Base-by-base conservation (phyloP, 2,888 invertebrate species). In the Anorthoa munda region DNA sequence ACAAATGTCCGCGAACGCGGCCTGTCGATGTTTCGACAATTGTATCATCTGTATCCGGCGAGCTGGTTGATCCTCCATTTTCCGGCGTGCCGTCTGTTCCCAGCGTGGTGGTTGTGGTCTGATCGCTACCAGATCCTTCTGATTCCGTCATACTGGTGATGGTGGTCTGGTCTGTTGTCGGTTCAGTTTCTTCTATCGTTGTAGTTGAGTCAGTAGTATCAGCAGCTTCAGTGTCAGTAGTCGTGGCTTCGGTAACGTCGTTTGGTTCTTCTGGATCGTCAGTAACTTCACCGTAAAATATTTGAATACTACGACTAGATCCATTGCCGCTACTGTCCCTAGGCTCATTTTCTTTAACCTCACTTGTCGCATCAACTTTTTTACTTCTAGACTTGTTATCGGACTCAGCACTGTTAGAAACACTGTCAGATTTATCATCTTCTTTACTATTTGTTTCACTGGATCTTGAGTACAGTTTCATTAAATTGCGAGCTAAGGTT, bases 21-120 rank as follows among this genome's bases (percentile, higher is more conserved):
- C 94, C 94, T 48, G 87, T 79, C 9, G 88, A 86, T n/a, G 94
- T 94, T 50, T 76, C 48, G 48, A 93, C 73, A 15, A 75, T 39
- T 11, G 72, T 71, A n/a, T 56, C 56, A 23, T 46, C n/a, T 0
- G 18, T 1, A 45, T 26, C 18, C 13, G 18, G 18, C 31, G 55
- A 13, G 11, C 21, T 61, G n/a, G 18, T 4, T 23, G 45, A 7
- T 13, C 17, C 45, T 23, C 12, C 73, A 12, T 15, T n/a, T 21
- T 7, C 70, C 26, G 26, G 7, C 26, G 4, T 12, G 12, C 21
- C 39, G 21, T 21, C 21, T 23, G 39, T 65, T 23, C 3, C 13
- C 11, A n/a, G 17, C 4, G 56, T 13, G n/a, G 5, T 58, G 31
- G 4, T 23, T 26, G 18, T 39, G 18, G 5, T 53, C 51, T 39